Conservation (phyloP, 1,140 invertebrate genomes). For the Macrocentrus cingulum region DNA sequence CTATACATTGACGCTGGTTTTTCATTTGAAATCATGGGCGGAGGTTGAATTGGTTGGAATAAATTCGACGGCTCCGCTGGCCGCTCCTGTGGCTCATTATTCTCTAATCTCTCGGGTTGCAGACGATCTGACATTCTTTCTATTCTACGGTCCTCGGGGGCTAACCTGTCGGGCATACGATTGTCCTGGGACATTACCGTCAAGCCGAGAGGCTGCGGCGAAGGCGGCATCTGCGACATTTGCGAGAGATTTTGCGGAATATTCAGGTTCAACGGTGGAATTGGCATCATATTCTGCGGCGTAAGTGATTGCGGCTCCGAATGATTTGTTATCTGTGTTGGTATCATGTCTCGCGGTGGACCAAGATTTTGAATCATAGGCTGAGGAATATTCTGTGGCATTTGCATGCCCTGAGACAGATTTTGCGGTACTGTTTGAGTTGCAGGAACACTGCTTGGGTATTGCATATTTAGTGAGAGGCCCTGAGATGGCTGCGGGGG, state of each 20-base stretch:
- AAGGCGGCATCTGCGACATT: constrained; percentile 44
- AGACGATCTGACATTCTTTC: constrained; percentile 34
- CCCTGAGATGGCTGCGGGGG: constrained; percentile 28
- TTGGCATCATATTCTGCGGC: constrained; percentile 38
- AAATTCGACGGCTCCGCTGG: constrained; percentile 48
- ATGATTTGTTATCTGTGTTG: constrained; percentile 42
- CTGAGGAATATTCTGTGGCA: constrained; percentile 31
- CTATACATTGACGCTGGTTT: constrained; percentile 46
- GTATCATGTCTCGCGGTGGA: constrained; percentile 36
- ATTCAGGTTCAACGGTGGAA: constrained; percentile 49
- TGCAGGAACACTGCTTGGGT: constrained; percentile 41
- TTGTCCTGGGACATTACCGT: constrained; percentile 43
- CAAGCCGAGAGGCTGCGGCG: constrained; percentile 49
- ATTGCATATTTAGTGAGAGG: constrained; percentile 53
- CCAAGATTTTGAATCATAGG: constrained; percentile 29
- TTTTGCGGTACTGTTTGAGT: constrained; percentile 53
- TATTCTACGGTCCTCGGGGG: constrained; percentile 22
- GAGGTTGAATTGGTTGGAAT: constrained; percentile 60
- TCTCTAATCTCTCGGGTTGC: constrained; percentile 27
- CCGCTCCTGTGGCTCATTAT: constrained; percentile 26
- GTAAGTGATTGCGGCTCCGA: constrained; percentile 37
- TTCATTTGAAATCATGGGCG: constrained; percentile 32
- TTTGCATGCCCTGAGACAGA: constrained; percentile 45
- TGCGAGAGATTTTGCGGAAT: constrained; percentile 50
- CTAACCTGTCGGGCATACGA: constrained; percentile 36